Conservation (phyloP, 1,140 invertebrate genomes). For the Mercenaria mercenaria region DNA sequence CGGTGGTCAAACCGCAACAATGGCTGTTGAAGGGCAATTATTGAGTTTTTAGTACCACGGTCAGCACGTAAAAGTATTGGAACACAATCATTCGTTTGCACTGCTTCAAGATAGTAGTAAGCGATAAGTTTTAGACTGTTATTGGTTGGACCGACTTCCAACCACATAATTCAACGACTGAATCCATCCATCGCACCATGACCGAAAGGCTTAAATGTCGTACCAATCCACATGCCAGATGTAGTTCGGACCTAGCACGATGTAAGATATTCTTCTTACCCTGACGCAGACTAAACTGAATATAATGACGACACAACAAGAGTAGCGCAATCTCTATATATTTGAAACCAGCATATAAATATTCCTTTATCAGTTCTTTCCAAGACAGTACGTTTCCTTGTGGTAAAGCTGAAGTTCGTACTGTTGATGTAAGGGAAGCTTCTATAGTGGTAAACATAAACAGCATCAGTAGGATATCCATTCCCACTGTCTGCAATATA, state of each 20-base stretch:
- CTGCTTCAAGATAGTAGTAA: conserved; percentile 31
- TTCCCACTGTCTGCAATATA: no score
- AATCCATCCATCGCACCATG: neutral
- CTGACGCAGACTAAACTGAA: neutral
- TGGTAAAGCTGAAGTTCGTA: no score
- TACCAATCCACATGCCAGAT: conserved; percentile 3
- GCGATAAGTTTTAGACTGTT: neutral
- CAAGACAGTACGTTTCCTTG: neutral
- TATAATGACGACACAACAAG: neutral
- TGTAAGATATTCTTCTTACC: neutral
- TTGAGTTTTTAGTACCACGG: conserved; percentile 48
- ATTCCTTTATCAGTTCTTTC: neutral
- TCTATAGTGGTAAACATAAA: no score
- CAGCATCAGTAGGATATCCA: no score
- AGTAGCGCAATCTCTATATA: neutral
- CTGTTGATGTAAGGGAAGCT: no score
- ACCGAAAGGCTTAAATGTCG: neutral
- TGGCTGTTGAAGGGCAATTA: neutral
- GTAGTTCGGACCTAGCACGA: neutral
- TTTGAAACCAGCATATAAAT: neutral
- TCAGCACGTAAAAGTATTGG: conserved; percentile 20
- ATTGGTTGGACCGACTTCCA: neutral
- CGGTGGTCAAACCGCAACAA: conserved; percentile 4
- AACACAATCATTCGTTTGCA: neutral
- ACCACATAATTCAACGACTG: neutral